Evolutionary conservation across 2,797 vertebrate genomes (phyloP).

Genomic region (Hylomyscus alleni): DNA sequence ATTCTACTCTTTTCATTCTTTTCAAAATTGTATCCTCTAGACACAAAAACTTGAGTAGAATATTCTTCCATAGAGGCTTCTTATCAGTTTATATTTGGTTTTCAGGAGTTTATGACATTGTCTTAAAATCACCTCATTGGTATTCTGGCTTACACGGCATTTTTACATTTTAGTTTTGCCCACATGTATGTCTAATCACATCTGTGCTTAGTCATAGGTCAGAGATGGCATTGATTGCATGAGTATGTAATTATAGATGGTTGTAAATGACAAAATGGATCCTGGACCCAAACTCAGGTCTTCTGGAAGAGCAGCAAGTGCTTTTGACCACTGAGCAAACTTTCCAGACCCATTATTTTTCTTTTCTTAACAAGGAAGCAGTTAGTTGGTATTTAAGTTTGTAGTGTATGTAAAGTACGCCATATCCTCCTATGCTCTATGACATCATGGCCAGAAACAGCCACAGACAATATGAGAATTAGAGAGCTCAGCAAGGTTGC

Average conservation of each 20-base stretch:
- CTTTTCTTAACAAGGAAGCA: neutral
- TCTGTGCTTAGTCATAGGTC: neutral
- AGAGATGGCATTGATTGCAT: neutral
- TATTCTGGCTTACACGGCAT: neutral
- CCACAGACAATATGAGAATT: neutral
- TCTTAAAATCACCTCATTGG: neutral
- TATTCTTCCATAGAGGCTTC: neutral
- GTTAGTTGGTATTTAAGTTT: neutral
- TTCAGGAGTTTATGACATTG: neutral
- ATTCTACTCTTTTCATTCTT: neutral
- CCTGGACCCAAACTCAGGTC: neutral
- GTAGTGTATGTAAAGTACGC: neutral
- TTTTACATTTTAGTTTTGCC: neutral
- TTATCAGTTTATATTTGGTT: neutral
- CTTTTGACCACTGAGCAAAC: neutral
- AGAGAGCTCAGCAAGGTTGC: neutral
- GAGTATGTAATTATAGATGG: neutral
- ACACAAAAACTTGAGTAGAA: neutral
- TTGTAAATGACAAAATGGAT: neutral
- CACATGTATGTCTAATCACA: neutral
- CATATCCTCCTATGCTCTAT: neutral
- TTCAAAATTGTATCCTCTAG: neutral
- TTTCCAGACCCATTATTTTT: neutral
- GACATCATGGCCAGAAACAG: neutral
- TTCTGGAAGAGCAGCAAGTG: neutral